Base-by-base conservation (phyloP, 2,113 vertebrate species). In the Chloebia gouldiae region DNA sequence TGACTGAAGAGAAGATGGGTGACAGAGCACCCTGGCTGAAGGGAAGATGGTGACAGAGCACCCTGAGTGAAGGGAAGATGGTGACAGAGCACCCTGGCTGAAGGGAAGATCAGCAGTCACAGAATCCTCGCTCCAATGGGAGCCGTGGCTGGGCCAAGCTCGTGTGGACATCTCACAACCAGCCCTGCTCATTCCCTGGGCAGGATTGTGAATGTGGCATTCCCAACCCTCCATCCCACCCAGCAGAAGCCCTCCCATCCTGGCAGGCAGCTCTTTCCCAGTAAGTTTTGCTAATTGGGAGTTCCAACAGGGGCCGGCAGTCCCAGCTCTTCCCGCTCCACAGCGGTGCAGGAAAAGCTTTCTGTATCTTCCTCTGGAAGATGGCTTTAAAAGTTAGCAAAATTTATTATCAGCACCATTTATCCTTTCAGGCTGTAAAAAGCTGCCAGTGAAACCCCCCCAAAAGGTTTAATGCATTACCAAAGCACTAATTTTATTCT, bases 401-500 rank as follows among this genome's bases (percentile, higher is more conserved):
- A 96, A 94, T 91, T 92, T 95, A 95, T 76, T 84, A 71, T 80
- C 70, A 49, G 39, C 76, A 45, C 94, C 96, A 92, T 97, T 94
- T 97, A 93, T 92, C 54, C 70, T 93, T 66, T 59, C 89, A 97
- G 91, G 69, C 73, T 97, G 75, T 91, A 97, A 96, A 96, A 96
- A 70, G 92, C 73, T 96, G 70, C 71, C 90, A 89, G 79, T 31
- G 75, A 92, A 93, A 2, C 0, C 75, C 77, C 85, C 87, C 70
- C 47, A 84, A 90, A 96, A 96, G 78, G 49, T 51, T 86, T 76
- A 92, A 83, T 95, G 76, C 93, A 50, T 88, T 96, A 68, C 86
- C 88, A 94, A 96, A 95, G 94, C 63, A 25, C 94, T 97, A 97
- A 95, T 97, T 97, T 95, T 94, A 77, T 95, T 97, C 77, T 91